Evolutionary conservation across 2,113 vertebrate genomes (phyloP).

Genomic region (Eretmochelys imbricata): DNA sequence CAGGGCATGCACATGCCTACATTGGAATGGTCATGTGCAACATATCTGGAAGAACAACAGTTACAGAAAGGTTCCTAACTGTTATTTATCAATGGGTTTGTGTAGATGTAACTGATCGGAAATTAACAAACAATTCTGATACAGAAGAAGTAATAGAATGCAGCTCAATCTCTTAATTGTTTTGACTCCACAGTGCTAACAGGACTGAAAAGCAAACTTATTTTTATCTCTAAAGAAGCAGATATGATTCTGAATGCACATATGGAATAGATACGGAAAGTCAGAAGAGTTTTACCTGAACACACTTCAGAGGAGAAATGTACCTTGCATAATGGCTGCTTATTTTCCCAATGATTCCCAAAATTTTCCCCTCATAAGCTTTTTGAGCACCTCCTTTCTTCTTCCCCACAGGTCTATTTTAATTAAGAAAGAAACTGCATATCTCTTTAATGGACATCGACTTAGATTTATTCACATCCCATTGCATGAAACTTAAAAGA

Average conservation of each 20-base stretch:
- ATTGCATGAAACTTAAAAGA: not conserved
- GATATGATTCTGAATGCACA: not conserved
- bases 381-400: not conserved
- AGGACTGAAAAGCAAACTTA: not conserved
- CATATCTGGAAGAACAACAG: too few relatives aligned
- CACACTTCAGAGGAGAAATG: not conserved
- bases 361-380: not conserved
- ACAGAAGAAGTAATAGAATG: not conserved
- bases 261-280: not conserved
- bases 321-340: not conserved
- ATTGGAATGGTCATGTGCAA: too few relatives aligned
- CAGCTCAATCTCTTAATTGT: not conserved
- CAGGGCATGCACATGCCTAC: too few relatives aligned
- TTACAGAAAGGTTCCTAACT: too few relatives aligned
- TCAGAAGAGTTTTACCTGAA: not conserved
- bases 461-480: not conserved
- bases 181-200: not conserved
- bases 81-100: not conserved
- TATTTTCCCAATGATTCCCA: not conserved
- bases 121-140: not conserved
- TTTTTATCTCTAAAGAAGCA: not conserved
- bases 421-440: not conserved
- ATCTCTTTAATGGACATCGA: not conserved
- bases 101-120: not conserved
- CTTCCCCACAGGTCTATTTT: not conserved